Conservation (phyloP, 2,797 vertebrate species). For the Brachyrhaphis roseni region DNA sequence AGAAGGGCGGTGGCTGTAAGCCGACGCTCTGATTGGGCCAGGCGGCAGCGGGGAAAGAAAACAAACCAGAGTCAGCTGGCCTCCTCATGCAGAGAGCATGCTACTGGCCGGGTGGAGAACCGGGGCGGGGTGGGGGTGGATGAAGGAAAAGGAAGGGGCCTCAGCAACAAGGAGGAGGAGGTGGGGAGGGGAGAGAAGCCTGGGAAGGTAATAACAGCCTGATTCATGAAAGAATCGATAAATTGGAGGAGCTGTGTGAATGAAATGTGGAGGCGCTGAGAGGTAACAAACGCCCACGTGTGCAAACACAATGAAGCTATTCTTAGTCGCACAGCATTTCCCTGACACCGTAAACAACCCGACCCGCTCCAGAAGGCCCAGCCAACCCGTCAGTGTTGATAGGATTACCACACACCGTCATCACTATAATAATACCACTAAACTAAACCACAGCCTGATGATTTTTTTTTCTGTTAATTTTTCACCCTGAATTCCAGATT, state of each 20-base stretch:
- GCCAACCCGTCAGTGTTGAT: background rate
- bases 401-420: background rate
- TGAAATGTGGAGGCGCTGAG: conserved; percentile 39
- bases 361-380: background rate
- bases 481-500: background rate
- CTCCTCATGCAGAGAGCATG: conserved; percentile 54
- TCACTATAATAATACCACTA: background rate
- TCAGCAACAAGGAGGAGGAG: conserved; percentile 4
- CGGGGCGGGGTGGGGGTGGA: conserved; percentile 2
- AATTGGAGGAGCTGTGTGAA: conserved; percentile 21
- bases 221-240: conserved; percentile 17
- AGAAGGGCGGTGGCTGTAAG: conserved; percentile 60
- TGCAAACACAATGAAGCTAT: conserved; percentile 19
- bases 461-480: background rate
- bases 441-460: background rate
- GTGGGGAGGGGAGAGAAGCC: conserved; percentile 8
- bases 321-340: conserved; percentile 18
- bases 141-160: conserved; percentile 9
- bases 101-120: conserved; percentile 43
- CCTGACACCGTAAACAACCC: background rate
- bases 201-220: conserved; percentile 5
- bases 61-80: conserved; percentile 78
- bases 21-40: conserved; percentile 62
- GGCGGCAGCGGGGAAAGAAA: conserved; percentile 56
- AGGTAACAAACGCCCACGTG: conserved; percentile 9